Evolutionary conservation across 2,888 invertebrate genomes (phyloP), one percentile per base, ranked within the genome.

Genomic region (Drosophila conformis): DNA sequence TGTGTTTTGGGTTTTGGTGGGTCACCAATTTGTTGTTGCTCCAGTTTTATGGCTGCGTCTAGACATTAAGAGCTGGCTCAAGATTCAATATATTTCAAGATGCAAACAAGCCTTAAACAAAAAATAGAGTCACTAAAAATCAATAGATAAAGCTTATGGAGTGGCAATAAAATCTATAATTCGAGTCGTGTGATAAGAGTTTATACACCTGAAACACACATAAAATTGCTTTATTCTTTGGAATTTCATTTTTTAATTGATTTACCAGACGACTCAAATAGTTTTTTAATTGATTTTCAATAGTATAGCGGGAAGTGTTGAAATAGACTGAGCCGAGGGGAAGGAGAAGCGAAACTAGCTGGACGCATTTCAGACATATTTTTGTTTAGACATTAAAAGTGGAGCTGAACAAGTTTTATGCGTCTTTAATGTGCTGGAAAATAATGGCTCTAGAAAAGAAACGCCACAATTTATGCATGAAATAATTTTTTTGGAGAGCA

Each of bases 261-360:
- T 71, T 70, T 82, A 57, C 29, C 73, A 42, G 35, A 58, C 59
- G 38, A 54, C 21, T 73, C 62, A 57, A 88, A 89, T 90, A 76
- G 81, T 67, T 87, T 87, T 89, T 90, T 89, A 89, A 87, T 87
- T 87, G 90, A 90, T 90, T 87, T 76, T 62, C 72, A 69, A 76
- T 72, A 40, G 49, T 29, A 35, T 27, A 21, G 5, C 29, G 6
- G 21, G 15, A 21, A 53, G 49, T 35, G 33, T 53, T 35, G n/a
- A 35, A 31, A 25, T 46, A 4, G 0, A 8, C 4, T 25, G 1
- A 0, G 54, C 5, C n/a, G 11, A 0, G 29, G 51, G 35, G 21
- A n/a, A n/a, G 29, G 35, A n/a, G 18, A n/a, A 21, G 25, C 53
- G 15, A 15, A 62, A 73, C 65, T 54, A 61, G 75, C 63, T 59